Conservation (phyloP, 2,797 vertebrate genomes). For the Nannoperca australis region DNA sequence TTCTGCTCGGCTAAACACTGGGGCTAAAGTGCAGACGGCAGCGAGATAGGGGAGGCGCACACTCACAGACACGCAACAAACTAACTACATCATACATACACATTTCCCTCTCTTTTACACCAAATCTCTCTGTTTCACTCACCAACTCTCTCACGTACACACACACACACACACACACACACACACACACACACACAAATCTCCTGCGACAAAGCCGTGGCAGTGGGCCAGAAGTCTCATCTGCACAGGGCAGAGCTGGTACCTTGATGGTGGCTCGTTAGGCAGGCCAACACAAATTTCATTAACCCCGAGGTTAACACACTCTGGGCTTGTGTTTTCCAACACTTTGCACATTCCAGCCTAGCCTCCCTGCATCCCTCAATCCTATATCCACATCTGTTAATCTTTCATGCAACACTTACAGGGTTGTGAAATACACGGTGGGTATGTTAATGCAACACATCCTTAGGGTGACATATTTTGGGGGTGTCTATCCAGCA, state of each 20-base stretch:
- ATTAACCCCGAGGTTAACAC: constrained; percentile 78
- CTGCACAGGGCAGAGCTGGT: constrained; percentile 71
- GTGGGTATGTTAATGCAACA: constrained; percentile 30
- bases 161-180: constrained; percentile 31
- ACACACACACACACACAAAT: constrained; percentile 46
- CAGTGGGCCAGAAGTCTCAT: constrained; percentile 70
- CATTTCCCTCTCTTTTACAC: constrained; percentile 46
- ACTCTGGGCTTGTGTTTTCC: constrained; percentile 46
- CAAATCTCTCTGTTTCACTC: constrained; percentile 47
- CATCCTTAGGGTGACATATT: constrained; percentile 26
- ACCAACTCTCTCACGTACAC: constrained; percentile 28
- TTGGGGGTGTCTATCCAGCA: constrained; percentile 1
- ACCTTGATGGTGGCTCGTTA: constrained; percentile 74
- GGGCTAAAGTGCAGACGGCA: constrained; percentile 74
- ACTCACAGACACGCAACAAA: constrained; percentile 45
- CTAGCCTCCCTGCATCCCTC: constrained; percentile 5
- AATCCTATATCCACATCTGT: constrained; percentile 24
- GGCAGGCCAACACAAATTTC: constrained; percentile 75
- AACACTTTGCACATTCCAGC: constrained; percentile 9
- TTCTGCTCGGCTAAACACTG: constrained; percentile 74
- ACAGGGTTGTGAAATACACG: constrained; percentile 15
- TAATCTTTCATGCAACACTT: constrained; percentile 28
- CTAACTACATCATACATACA: constrained; percentile 39
- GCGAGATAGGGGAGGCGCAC: constrained; percentile 52
- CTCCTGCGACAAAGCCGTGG: constrained; percentile 66